phyloP scores from a whole-genome alignment of 2,888 invertebrate genomes.

The Gerosis bhagava region DNA sequence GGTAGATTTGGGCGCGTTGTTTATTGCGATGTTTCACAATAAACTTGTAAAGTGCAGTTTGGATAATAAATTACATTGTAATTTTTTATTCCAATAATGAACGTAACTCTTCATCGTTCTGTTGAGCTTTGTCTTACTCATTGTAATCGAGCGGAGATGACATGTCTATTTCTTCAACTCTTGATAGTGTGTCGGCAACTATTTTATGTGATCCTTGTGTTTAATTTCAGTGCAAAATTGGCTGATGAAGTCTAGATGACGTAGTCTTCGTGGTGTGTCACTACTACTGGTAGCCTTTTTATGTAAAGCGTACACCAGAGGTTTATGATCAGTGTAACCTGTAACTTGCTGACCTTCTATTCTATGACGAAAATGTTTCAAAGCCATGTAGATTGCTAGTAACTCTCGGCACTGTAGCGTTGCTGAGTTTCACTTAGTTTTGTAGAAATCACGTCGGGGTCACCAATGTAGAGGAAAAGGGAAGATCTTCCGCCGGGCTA shows the following conservation, averaged over 20 bases:
- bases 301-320: conserved; percentile 24
- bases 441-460: too few relatives aligned
- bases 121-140: conserved; percentile 21
- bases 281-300: conserved; percentile 19
- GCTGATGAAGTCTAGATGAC: conserved; percentile 27
- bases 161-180: conserved; percentile 15
- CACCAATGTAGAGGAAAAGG: too few relatives aligned
- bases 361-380: too few relatives aligned
- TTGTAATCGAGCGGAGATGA: conserved; percentile 21
- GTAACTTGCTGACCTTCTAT: too few relatives aligned
- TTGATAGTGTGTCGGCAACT: conserved; percentile 27
- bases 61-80: conserved; percentile 2
- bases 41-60: background rate
- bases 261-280: conserved; percentile 22
- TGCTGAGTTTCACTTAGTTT: too few relatives aligned
- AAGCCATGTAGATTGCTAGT: too few relatives aligned
- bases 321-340: too few relatives aligned
- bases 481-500: too few relatives aligned
- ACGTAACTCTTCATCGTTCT: conserved; percentile 7
- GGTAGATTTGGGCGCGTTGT: conserved; percentile 15
- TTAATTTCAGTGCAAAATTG: conserved; percentile 18
- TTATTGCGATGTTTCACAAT: conserved; percentile 1
- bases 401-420: too few relatives aligned
- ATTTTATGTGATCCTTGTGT: too few relatives aligned
- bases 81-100: background rate